Evolutionary conservation across 2,888 invertebrate species (phyloP).

Genomic region (Perizoma flavofasciatum): DNA sequence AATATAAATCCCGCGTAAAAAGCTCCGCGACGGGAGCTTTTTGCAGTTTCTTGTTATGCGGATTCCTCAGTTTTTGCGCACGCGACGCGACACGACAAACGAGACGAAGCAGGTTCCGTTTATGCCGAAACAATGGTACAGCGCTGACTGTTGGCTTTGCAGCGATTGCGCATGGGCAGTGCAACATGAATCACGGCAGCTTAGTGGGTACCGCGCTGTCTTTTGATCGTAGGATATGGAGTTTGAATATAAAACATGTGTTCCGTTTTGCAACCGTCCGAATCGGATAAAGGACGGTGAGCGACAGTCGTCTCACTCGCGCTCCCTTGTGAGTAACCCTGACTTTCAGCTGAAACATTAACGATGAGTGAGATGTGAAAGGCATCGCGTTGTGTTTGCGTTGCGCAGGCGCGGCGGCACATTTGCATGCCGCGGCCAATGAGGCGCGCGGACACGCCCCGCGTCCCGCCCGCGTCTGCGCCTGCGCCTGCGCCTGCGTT

Average conservation of each 20-base stretch:
- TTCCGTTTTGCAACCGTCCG: too few species aligned
- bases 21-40: slow-evolving; percentile 61
- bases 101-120: slow-evolving; percentile 58
- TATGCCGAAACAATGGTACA: slow-evolving; percentile 67
- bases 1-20: slow-evolving; percentile 74
- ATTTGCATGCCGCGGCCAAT: slow-evolving; percentile 77
- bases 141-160: slow-evolving; percentile 34
- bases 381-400: slow-evolving; percentile 33
- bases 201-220: not conserved
- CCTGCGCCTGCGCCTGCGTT: slow-evolving; percentile 26
- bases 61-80: slow-evolving; percentile 71
- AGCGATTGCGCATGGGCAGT: slow-evolving; percentile 53
- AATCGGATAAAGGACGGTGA: too few species aligned
- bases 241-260: too few species aligned
- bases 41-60: slow-evolving; percentile 76
- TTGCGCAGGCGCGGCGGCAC: slow-evolving; percentile 55
- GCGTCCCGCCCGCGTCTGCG: slow-evolving; percentile 34
- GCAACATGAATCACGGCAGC: not conserved
- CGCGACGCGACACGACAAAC: slow-evolving; percentile 53
- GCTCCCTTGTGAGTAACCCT: too few species aligned
- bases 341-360: too few species aligned
- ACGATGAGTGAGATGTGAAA: slow-evolving; percentile 6
- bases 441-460: slow-evolving; percentile 55
- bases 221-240: not conserved
- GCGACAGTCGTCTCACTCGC: too few species aligned